phyloP scores from a whole-genome alignment of 2,797 vertebrate species.

The Salmo trutta region DNA sequence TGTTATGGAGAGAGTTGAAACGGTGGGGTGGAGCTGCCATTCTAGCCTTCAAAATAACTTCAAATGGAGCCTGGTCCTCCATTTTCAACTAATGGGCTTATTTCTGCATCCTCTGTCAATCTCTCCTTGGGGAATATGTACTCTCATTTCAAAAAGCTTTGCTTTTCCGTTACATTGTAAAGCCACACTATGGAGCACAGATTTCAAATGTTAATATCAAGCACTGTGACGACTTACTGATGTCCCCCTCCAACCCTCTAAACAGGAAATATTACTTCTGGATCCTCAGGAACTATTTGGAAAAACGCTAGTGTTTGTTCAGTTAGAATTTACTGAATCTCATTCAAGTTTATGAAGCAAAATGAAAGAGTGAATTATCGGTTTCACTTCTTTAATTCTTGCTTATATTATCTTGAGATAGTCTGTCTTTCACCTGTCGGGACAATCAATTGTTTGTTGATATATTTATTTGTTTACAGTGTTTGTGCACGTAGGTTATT shows the following conservation, averaged over 20 bases:
- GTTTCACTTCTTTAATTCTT: neutral
- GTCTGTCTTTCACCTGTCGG: neutral
- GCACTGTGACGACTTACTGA: conserved; percentile 48
- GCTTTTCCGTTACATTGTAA: conserved; percentile 66
- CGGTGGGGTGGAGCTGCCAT: conserved; percentile 78
- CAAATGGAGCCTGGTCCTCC: conserved; percentile 67
- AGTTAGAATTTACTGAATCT: conserved; percentile 24
- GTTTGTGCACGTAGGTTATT: neutral
- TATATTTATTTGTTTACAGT: neutral
- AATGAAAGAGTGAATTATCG: no score
- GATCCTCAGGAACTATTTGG: conserved; percentile 33
- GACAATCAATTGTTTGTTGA: neutral
- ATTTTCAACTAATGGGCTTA: conserved; percentile 82
- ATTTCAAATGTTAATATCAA: conserved; percentile 66
- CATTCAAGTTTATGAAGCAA: neutral
- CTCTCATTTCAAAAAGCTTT: conserved; percentile 69
- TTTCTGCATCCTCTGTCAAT: conserved; percentile 77
- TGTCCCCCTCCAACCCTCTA: conserved; percentile 34
- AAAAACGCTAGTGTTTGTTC: conserved; percentile 35
- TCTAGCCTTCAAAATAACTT: conserved; percentile 69
- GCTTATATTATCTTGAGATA: neutral
- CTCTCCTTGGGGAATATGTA: conserved; percentile 73
- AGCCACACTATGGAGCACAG: conserved; percentile 60
- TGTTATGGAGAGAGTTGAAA: conserved; percentile 79
- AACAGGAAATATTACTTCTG: conserved; percentile 48